Percentiles rank a stretch among this genome's conserved stretches.
Evolutionary conservation across 2,888 invertebrate species (phyloP).

Genomic region (Andrena trimmerana): DNA sequence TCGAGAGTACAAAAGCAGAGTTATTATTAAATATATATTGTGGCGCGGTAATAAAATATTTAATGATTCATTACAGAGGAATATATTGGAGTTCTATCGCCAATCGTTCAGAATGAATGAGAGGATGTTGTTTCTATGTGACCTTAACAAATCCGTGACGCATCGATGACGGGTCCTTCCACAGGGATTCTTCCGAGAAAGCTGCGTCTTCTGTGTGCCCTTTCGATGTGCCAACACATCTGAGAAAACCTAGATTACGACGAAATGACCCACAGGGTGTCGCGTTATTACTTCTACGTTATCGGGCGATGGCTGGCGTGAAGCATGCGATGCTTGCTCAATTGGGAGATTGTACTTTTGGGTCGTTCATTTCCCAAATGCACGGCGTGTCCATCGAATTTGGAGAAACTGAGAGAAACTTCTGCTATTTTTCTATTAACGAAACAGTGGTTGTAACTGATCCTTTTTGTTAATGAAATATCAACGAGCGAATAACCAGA

Average conservation of each 20-base stretch:
- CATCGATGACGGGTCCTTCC: neutral
- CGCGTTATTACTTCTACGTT: constrained; percentile 51
- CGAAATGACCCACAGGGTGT: constrained; percentile 58
- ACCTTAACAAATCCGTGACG: constrained; percentile 6
- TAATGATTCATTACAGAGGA: neutral
- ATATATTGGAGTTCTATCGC: neutral
- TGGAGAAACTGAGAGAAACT: constrained; percentile 3
- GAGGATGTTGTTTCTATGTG: neutral
- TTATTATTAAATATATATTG: neutral
- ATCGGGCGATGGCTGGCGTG: constrained; percentile 31
- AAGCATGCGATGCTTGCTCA: constrained; percentile 57
- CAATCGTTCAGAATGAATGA: neutral
- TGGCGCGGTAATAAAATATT: neutral
- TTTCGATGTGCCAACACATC: constrained; percentile 46
- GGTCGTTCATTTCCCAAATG: constrained; percentile 58
- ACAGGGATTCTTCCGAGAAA: constrained; percentile 7
- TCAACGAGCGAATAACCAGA: neutral
- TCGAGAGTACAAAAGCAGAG: neutral
- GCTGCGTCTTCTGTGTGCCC: constrained; percentile 61
- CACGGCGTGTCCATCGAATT: constrained; percentile 27
- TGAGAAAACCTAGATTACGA: constrained; percentile 48
- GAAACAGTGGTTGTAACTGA: neutral
- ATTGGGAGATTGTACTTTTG: constrained; percentile 47
- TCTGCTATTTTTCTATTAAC: constrained; percentile 2
- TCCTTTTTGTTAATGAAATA: neutral